A percentile compares a stretch with the other conserved stretches of the same genome.
Conservation (phyloP, 2,113 vertebrate genomes). For the Dryoscopus gambensis region DNA sequence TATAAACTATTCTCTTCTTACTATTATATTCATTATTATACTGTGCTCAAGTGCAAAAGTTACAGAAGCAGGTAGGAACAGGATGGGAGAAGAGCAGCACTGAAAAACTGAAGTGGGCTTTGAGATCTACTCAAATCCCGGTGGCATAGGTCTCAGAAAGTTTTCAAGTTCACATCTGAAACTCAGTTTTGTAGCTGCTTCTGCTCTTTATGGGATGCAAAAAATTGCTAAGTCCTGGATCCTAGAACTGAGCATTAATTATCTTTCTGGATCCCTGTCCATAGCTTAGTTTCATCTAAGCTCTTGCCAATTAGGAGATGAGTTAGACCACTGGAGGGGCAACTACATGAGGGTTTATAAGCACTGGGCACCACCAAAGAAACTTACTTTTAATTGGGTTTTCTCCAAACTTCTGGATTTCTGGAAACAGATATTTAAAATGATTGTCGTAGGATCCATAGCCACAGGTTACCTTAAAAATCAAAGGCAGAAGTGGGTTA, state of each 20-base stretch:
- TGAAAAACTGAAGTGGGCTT: background rate
- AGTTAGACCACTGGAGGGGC: background rate
- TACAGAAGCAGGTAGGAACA: background rate
- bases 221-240: background rate
- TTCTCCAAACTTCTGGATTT: background rate
- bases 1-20: background rate
- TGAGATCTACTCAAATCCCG: background rate
- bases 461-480: background rate
- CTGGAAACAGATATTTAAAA: background rate
- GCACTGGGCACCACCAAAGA: background rate
- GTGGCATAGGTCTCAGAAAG: background rate
- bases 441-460: background rate
- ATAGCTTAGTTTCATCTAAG: background rate
- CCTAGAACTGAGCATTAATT: background rate
- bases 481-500: background rate
- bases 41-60: background rate
- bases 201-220: background rate
- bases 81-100: background rate
- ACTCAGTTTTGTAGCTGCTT: background rate
- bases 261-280: background rate
- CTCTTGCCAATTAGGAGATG: background rate
- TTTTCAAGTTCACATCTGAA: background rate
- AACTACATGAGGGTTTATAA: background rate
- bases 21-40: background rate
- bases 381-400: background rate